A percentile compares a stretch with the other conserved stretches of the same genome.
phyloP scores from a whole-genome alignment of 2,113 vertebrate species.

The Trogon melanurus region DNA sequence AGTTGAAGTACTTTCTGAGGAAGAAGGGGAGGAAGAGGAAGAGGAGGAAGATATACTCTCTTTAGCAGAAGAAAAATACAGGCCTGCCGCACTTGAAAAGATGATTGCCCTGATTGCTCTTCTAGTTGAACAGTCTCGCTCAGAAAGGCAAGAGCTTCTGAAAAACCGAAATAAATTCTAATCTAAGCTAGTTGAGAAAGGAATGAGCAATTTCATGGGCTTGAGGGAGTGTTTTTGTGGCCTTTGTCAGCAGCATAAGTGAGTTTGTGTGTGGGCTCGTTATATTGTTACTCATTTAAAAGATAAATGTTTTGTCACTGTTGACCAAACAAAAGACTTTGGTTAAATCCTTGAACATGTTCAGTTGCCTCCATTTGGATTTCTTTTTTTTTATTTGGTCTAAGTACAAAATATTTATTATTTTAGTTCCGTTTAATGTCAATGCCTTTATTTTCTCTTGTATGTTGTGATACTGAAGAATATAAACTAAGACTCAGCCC shows the following conservation, averaged over 20 bases:
- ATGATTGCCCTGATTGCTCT: conserved; percentile 98
- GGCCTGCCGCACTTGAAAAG: conserved; percentile 98
- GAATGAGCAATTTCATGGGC: neutral
- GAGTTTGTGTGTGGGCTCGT: neutral
- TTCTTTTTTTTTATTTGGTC: neutral
- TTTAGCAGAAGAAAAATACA: conserved; percentile 97
- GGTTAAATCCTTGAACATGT: neutral
- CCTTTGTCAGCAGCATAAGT: neutral
- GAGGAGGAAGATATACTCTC: conserved; percentile 98
- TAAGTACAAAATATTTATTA: neutral
- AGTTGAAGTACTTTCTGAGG: conserved; percentile 98
- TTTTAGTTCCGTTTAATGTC: neutral
- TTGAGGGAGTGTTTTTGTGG: neutral
- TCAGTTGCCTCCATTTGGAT: neutral
- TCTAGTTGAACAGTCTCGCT: conserved; percentile 97
- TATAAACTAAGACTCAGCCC: neutral
- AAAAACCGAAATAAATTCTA: neutral
- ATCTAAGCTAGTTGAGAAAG: neutral
- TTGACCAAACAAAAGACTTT: neutral
- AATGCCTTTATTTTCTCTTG: neutral
- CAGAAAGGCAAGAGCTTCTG: conserved; percentile 87
- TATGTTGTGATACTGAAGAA: neutral
- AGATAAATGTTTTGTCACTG: neutral
- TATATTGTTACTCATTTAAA: neutral
- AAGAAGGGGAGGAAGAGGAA: conserved; percentile 97